Evolutionary conservation across 35 echinoderm and acorn worm species (phyloP), one percentile per base, ranked within the genome.

Genomic region (Heliocidaris tuberculata): DNA sequence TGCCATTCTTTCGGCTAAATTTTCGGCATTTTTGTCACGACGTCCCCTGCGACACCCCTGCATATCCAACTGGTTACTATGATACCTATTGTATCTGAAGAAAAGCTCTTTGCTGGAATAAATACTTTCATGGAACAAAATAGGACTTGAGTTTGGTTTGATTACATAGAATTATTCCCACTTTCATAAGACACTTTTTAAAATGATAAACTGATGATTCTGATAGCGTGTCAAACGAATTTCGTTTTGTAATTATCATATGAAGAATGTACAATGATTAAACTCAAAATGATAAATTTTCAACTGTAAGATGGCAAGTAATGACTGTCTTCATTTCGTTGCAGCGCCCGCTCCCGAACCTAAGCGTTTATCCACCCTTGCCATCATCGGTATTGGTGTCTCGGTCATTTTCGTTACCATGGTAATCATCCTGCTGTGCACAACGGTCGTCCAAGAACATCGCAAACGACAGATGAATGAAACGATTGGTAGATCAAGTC

Each of bases 351-450:
- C 50, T 31, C 91, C 47, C 0, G 91, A 93, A 93, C 48, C 50
- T 52, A 12, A 24, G 21, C 16, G 91, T 31, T n/a, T 93, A 13
- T 54, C 91, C 91, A 7, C 50, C 6, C 13, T 16, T 48, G 91
- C 91, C 49, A 93, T 93, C 5, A n/a, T 59, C 31, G 91, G 91
- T 59, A 93, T 93, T 31, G 49, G 17, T 13, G 13, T 93, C 48
- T 52, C 91, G 2, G 30, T 59, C 29, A 93, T 93, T 13, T 49
- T 93, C n/a, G n/a, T 93, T 48, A 30, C 27, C 27, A 29, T 42
- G 49, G 50, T 93, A 31, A 31, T 93, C 47, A 31, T 93, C 91
- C 48, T 59, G 13, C 31, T 30, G 0, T 13, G 10, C 47, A 13
- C 50, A 11, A 15, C 6, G 47, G 21, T 93, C 47, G 32, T 30